phyloP scores from a whole-genome alignment of 1,140 invertebrate genomes.

The Pteromalus puparum region DNA sequence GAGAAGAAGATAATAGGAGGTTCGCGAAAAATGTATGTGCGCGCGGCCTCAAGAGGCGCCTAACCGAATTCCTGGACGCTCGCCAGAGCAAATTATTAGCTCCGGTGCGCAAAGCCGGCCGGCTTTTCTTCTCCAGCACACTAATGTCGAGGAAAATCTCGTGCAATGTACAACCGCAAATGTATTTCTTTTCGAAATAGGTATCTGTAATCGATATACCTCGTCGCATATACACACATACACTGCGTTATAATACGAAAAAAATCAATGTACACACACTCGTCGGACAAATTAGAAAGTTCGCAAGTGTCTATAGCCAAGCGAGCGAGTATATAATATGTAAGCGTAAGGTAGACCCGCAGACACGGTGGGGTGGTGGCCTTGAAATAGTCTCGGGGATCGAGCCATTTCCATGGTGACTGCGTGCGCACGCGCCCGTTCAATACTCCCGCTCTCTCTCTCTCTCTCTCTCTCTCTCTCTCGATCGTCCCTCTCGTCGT shows the following conservation, averaged over 20 bases:
- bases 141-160: neutral
- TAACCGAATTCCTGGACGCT: slow-evolving; percentile 56
- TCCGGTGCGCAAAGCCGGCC: slow-evolving; percentile 2
- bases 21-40: slow-evolving; percentile 48
- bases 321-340: neutral
- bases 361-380: slow-evolving; percentile 25
- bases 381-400: slow-evolving; percentile 45
- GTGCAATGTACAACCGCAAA: neutral
- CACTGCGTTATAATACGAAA: too few relatives aligned
- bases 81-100: slow-evolving; percentile 52
- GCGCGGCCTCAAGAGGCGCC: slow-evolving; percentile 34
- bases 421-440: neutral
- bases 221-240: neutral
- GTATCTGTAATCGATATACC: slow-evolving; percentile 2
- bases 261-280: neutral
- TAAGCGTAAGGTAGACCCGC: neutral
- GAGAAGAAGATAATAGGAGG: slow-evolving; percentile 40
- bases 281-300: neutral
- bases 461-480: neutral
- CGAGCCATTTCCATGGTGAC: slow-evolving; percentile 48
- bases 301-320: neutral
- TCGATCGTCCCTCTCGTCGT: neutral
- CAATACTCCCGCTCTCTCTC: slow-evolving; percentile 1
- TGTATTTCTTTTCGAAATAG: neutral
- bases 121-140: neutral